phyloP scores from a whole-genome alignment of 1,140 invertebrate genomes.

The Lordiphosa clarofinis region DNA sequence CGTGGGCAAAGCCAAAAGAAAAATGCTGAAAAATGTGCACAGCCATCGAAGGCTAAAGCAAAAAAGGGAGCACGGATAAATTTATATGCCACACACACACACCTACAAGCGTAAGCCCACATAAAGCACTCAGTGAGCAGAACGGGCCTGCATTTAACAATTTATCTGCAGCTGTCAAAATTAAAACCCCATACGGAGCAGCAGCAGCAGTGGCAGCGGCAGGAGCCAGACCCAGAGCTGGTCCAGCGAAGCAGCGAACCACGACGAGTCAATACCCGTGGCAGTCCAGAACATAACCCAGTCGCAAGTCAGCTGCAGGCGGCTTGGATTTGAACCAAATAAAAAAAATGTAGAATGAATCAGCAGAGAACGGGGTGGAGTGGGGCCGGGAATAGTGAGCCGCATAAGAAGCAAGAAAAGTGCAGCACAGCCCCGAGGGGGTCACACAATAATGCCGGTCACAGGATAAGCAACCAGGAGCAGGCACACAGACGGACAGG shows the following conservation, averaged over 20 bases:
- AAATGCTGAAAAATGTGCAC: constrained; percentile 67
- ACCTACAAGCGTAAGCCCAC: constrained; percentile 69
- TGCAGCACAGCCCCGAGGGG: constrained; percentile 53
- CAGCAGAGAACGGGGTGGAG: constrained; percentile 23
- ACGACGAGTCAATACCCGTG: constrained; percentile 73
- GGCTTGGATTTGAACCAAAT: constrained; percentile 58
- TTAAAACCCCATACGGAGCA: constrained; percentile 73
- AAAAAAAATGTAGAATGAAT: constrained; percentile 23
- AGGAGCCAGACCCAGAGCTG: constrained; percentile 26
- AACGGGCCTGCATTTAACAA: constrained; percentile 76
- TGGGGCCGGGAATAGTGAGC: constrained; percentile 1
- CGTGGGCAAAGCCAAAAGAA: constrained; percentile 34
- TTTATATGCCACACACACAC: constrained; percentile 56
- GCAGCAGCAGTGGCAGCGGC: constrained; percentile 14
- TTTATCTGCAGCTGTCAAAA: constrained; percentile 79
- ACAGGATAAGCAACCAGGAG: constrained; percentile 65
- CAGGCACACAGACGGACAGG: constrained; percentile 8
- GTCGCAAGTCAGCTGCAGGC: constrained; percentile 71
- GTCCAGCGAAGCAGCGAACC: constrained; percentile 56
- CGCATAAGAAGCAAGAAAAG: constrained; percentile 45
- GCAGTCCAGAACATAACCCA: constrained; percentile 66
- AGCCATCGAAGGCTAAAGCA: constrained; percentile 49
- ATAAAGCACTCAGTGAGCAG: constrained; percentile 72
- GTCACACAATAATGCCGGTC: constrained; percentile 73
- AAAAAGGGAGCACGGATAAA: constrained; percentile 56